A percentile compares a stretch with the other conserved stretches of the same genome.
These are phyloP conservation scores for Ormia ochracea DNA, from an alignment of 2,888 invertebrate species.

Conservation along the genomic window DNA sequence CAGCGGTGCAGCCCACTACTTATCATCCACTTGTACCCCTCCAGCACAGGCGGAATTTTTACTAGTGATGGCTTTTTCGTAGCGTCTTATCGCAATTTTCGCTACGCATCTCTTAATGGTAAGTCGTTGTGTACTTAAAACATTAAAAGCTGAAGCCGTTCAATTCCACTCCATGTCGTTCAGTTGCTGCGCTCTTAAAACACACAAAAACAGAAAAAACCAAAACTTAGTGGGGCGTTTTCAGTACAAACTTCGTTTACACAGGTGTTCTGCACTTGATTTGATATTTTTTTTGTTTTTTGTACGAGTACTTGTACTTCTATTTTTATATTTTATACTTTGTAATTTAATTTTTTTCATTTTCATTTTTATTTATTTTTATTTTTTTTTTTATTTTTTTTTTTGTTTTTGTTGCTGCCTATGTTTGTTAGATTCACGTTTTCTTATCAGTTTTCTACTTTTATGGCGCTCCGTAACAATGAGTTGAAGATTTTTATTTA, in stretches of 20 bases:
- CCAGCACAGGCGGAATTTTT: neutral
- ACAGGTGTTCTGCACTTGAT: conserved; percentile 63
- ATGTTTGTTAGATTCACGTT: conserved; percentile 17
- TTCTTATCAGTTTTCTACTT: conserved; percentile 18
- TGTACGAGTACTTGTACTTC: neutral
- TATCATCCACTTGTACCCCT: conserved; percentile 21
- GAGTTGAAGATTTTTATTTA: neutral
- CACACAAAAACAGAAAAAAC: neutral
- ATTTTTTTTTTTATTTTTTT: neutral
- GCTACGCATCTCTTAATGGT: conserved; percentile 50
- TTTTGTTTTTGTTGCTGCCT: too few relatives aligned
- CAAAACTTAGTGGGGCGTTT: conserved; percentile 9
- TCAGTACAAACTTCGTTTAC: conserved; percentile 44
- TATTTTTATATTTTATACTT: neutral
- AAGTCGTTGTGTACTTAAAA: conserved; percentile 22
- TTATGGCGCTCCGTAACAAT: conserved; percentile 13
- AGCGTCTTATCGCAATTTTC: conserved; percentile 34
- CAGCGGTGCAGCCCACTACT: conserved; percentile 13
- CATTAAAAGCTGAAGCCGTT: conserved; percentile 30
- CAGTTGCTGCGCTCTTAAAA: conserved; percentile 32
- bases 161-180: conserved; percentile 12
- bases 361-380: neutral
- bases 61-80: conserved; percentile 1
- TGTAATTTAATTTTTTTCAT: conserved; percentile 20
- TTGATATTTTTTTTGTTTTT: too few relatives aligned